phyloP scores from a whole-genome alignment of 2,888 invertebrate species.

The Zonitis immaculata region DNA sequence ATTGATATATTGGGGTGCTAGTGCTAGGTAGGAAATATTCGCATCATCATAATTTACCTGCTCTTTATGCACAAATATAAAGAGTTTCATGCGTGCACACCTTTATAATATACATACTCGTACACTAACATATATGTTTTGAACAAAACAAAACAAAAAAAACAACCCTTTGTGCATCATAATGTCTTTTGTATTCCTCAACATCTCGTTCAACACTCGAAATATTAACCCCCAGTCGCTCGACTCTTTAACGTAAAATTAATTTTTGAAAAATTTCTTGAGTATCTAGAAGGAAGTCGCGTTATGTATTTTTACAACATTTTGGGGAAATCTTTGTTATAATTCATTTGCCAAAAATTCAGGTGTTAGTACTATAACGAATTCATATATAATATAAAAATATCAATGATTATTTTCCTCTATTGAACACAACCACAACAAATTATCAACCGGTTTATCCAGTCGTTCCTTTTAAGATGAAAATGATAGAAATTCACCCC shows the following conservation, averaged over 20 bases:
- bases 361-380: constrained; percentile 7
- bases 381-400: constrained; percentile 13
- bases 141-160: constrained; percentile 24
- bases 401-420: constrained; percentile 8
- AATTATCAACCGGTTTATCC: constrained; percentile 27
- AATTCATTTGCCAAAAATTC: too few relatives aligned
- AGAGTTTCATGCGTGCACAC: constrained; percentile 41
- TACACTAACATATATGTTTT: constrained; percentile 36
- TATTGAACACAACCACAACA: constrained; percentile 20
- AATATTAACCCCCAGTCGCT: neutral
- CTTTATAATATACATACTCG: constrained; percentile 31
- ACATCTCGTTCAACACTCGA: constrained; percentile 21
- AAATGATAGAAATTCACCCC: neutral
- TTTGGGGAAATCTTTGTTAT: too few relatives aligned
- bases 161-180: constrained; percentile 39
- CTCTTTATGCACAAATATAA: constrained; percentile 41
- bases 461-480: constrained; percentile 15
- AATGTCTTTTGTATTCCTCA: constrained; percentile 28
- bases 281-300: too few relatives aligned
- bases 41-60: constrained; percentile 41
- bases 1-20: constrained; percentile 48
- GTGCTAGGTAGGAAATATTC: constrained; percentile 26
- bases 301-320: too few relatives aligned
- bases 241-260: neutral
- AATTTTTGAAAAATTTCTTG: too few relatives aligned